These are phyloP conservation scores for Phalacrocorax carbo DNA, from an alignment of 2,113 vertebrate species.

Conservation along the genomic window DNA sequence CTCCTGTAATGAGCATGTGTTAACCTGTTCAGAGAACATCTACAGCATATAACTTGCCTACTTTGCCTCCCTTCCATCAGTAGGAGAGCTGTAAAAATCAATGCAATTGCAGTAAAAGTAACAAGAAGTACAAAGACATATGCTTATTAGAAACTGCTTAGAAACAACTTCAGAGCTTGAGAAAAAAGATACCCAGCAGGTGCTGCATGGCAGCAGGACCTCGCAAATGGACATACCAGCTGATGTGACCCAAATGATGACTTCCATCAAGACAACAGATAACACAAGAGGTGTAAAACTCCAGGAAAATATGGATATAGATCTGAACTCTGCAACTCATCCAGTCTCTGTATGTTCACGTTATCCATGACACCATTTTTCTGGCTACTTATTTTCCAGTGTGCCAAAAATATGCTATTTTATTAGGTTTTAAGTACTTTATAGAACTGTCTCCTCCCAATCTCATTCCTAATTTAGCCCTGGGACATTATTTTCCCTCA, in stretches of 20 bases:
- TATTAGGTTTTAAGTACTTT: neutral
- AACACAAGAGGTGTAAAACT: neutral
- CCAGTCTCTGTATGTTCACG: neutral
- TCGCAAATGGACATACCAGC: neutral
- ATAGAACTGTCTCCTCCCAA: neutral
- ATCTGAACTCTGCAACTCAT: neutral
- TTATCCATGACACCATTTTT: neutral
- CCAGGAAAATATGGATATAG: neutral
- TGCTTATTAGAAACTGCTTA: neutral
- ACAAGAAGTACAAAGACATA: constrained; percentile 5
- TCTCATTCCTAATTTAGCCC: neutral
- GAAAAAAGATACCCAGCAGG: constrained; percentile 3
- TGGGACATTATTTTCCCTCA: neutral
- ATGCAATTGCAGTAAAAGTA: constrained; percentile 34
- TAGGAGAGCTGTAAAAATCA: constrained; percentile 19
- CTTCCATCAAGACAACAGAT: neutral
- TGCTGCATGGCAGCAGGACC: neutral
- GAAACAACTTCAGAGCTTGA: constrained; percentile 33
- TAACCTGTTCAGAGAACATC: constrained; percentile 29
- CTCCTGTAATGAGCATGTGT: neutral
- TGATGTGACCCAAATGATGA: neutral
- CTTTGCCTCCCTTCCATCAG: neutral
- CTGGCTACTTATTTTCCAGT: neutral
- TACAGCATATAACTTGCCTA: neutral
- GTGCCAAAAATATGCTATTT: neutral